These are phyloP conservation scores for Escarpia spicata DNA, from an alignment of 2,888 invertebrate genomes.

Conservation along the genomic window DNA sequence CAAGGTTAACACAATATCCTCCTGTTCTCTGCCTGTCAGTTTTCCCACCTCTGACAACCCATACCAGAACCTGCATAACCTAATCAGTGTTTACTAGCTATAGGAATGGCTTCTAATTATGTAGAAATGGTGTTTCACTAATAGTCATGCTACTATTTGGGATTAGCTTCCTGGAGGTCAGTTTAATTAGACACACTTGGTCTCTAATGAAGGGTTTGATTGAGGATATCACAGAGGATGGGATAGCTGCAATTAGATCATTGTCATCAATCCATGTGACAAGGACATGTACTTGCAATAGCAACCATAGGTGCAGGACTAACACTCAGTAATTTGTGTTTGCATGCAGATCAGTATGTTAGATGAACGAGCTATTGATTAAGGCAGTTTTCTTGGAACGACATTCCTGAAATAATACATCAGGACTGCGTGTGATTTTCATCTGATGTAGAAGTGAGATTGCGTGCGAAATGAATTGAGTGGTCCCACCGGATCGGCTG, in stretches of 20 bases:
- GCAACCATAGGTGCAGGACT: not conserved
- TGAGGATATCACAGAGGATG: not conserved
- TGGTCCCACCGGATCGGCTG: not conserved
- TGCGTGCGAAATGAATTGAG: not conserved
- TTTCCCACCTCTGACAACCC: not conserved
- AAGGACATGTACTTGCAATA: not conserved
- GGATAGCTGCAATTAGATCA: not conserved
- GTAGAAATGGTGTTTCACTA: not conserved
- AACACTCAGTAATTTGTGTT: not conserved
- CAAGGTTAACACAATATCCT: not conserved
- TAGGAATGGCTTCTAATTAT: not conserved
- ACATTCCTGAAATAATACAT: not conserved
- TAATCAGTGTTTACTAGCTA: not conserved
- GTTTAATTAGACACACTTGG: not conserved
- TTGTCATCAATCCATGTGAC: not conserved
- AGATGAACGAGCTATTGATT: not conserved
- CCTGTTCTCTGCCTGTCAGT: not conserved
- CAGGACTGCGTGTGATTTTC: not conserved
- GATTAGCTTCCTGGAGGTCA: slow-evolving; percentile 9
- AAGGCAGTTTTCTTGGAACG: not conserved
- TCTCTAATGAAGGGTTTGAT: not conserved
- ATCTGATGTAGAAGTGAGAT: not conserved
- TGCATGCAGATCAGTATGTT: no score
- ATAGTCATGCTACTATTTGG: not conserved
- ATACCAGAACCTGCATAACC: not conserved